Percentiles rank a stretch among this genome's conserved stretches.
phyloP scores from a whole-genome alignment of 2,888 invertebrate genomes.

The Habrosyne pyritoides region DNA sequence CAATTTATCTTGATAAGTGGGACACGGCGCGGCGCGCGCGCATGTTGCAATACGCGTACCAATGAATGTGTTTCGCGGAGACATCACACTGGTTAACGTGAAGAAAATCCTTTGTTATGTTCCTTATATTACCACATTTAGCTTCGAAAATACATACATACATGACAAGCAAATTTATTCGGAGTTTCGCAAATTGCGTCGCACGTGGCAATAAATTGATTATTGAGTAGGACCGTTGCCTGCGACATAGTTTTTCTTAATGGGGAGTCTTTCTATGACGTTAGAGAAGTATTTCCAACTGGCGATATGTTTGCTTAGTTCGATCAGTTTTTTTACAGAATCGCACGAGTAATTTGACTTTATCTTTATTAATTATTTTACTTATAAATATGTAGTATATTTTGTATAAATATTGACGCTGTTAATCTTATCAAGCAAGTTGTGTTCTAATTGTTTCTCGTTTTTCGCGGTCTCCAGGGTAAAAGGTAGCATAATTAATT shows the following conservation, averaged over 20 bases:
- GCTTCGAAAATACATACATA: background rate
- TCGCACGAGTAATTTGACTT: too few species aligned
- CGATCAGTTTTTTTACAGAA: background rate
- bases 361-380: too few species aligned
- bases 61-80: constrained; percentile 63
- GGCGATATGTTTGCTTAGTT: background rate
- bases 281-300: too few species aligned
- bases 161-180: background rate
- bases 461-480: too few species aligned
- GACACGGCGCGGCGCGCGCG: constrained; percentile 61
- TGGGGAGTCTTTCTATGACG: too few species aligned
- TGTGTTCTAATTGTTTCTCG: too few species aligned
- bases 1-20: constrained; percentile 77
- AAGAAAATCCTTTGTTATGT: constrained; percentile 33
- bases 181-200: background rate
- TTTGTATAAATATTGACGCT: too few species aligned
- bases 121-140: constrained; percentile 6
- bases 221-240: background rate
- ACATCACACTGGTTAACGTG: constrained; percentile 46
- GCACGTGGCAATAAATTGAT: background rate
- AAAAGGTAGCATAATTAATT: too few species aligned
- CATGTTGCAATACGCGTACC: constrained; percentile 67
- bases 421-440: too few species aligned
- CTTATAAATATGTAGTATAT: too few species aligned
- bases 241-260: background rate